Conservation (phyloP, 2,888 invertebrate genomes). For the Cacoxenus indagator region DNA sequence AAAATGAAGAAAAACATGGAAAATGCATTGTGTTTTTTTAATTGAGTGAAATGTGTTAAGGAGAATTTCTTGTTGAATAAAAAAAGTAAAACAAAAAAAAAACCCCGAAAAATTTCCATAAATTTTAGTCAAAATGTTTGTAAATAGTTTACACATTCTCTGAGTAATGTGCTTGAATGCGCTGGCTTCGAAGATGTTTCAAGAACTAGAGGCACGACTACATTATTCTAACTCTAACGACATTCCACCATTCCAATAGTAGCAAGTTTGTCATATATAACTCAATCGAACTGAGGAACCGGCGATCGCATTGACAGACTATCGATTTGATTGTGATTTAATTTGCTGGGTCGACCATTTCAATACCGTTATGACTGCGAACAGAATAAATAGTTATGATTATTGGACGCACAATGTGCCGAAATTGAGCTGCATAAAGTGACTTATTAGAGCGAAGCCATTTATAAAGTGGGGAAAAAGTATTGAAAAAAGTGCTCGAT, state of each 20-base stretch:
- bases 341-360: not conserved
- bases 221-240: not conserved
- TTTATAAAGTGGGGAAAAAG: not conserved
- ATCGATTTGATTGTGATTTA: not conserved
- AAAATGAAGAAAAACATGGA: not conserved
- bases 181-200: not conserved
- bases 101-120: not conserved
- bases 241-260: not conserved
- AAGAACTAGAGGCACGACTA: not conserved
- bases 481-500: not conserved
- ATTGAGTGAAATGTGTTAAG: not conserved
- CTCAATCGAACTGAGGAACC: not conserved
- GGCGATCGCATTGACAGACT: not conserved
- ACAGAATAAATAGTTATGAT: conserved; percentile 16
- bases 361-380: not conserved
- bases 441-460: not conserved
- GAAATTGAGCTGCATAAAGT: not conserved
- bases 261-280: not conserved
- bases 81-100: not conserved
- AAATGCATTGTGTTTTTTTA: not conserved
- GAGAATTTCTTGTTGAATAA: not conserved
- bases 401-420: not conserved
- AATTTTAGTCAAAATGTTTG: conserved; percentile 10
- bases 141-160: not conserved
- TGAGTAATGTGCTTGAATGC: not conserved